Evolutionary conservation across 2,797 vertebrate genomes (phyloP), one percentile per base, ranked within the genome.

Genomic region (Falco naumanni): DNA sequence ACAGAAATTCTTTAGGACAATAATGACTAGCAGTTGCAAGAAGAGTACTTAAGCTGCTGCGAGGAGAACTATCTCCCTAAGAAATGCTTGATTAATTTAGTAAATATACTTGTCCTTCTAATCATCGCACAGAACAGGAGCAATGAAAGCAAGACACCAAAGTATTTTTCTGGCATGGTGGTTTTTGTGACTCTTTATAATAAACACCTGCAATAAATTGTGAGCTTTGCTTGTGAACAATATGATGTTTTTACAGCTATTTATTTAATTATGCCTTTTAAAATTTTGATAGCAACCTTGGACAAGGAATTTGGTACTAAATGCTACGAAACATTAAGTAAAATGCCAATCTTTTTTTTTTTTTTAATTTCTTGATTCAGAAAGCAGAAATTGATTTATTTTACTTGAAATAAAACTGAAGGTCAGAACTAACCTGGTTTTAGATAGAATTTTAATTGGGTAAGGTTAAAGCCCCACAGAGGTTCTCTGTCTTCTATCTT

Each of bases 401-500:
- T 88, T 82, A 24, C 39, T 29, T 87, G 28, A 65, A 88, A 91
- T 81, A 84, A 92, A 85, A 91, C 1, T 84, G 34, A 93, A 90
- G 77, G 48, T 88, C 91, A 88, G 95, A 96, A 95, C 83, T 93
- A 94, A 78, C 48, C 60, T n/a, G 26, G 66, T 92, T 96, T 95
- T 57, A 83, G 87, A 18, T 18, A 45, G 50, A 89, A 68, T 76
- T 95, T 94, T 96, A 96, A 97, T 97, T 96, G 94, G 69, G 70
- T 83, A 91, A 25, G 25, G 56, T 95, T 97, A 97, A 97, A 85
- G 45, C 28, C 76, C 89, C 64, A 95, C 60, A 86, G 51, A 96
- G 80, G 18, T 97, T 91, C 65, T 95, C 89, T 94, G 86, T 81
- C 66, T 95, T 95, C 61, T 91, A 16, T 91, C 75, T 97, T 96